Evolutionary conservation across 2,888 invertebrate genomes (phyloP), one percentile per base, ranked within the genome.

Genomic region (Mythimna loreyi): DNA sequence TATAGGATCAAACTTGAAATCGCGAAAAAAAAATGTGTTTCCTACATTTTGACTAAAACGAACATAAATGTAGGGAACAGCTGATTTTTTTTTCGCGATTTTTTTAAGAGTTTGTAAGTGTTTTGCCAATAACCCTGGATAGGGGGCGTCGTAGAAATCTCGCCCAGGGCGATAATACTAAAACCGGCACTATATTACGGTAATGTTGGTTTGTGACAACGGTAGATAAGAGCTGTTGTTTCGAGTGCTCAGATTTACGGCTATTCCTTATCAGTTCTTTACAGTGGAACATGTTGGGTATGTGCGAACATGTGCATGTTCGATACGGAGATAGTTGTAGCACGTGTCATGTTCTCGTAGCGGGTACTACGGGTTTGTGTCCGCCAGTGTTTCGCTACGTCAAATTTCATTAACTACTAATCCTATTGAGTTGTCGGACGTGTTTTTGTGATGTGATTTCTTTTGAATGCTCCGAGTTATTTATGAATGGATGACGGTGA

Each of bases 241-340:
- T 69, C 69, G 61, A 72, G 71, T 76, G 81, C 81, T 68, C 60
- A 62, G 80, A 87, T 87, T 86, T 87, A 87, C 82, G 76, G 72
- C 66, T 74, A 61, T 43, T 53, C 71, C 71, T 83, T 87, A 87
- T 87, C 87, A 80, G 75, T 74, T 75, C 70, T 60, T 62, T 77
- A 74, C 78, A 68, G 72, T 77, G 64, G 70, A 72, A 75, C 79
- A 76, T 76, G 64, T 66, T 60, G 23, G 68, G 60, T 40, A 67
- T 67, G 75, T 67, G 50, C 52, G 64, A 67, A 84, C 81, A 83
- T 73, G 78, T 79, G 75, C 67, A 72, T 74, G 82, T 65, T 65
- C 53, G 70, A 57, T 61, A 53, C 59, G 19, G 53, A 56, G 80
- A 79, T 75, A 75, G 62, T 69, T 66, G 36, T 47, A 63, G 52